phyloP scores from a whole-genome alignment of 2,797 vertebrate genomes.

The Xiphophorus birchmanni region DNA sequence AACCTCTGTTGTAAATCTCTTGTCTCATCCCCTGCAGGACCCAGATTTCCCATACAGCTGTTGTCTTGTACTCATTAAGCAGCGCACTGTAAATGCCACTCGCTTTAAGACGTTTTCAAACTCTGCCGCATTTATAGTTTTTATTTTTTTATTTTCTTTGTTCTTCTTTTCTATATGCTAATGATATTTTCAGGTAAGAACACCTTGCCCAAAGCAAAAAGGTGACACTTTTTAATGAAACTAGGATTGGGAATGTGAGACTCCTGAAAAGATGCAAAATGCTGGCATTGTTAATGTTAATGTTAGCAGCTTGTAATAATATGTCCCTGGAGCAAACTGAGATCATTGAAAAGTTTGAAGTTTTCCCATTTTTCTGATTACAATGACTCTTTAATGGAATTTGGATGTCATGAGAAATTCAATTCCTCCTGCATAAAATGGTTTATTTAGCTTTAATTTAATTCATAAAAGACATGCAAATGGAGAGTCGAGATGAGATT shows the following conservation, averaged over 20 bases:
- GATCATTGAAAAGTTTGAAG: conserved; percentile 31
- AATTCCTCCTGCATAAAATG: conserved; percentile 6
- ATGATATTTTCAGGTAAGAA: conserved; percentile 35
- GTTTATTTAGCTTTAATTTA: conserved; percentile 12
- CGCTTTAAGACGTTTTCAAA: conserved; percentile 14
- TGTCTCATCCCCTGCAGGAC: conserved; percentile 13
- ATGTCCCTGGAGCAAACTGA: conserved; percentile 28
- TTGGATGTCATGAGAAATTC: conserved; percentile 7
- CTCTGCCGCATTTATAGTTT: neutral
- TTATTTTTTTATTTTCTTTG: neutral
- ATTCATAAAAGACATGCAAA: conserved; percentile 1
- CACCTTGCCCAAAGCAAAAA: conserved; percentile 40
- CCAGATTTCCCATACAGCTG: conserved; percentile 5
- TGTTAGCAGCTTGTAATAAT: neutral
- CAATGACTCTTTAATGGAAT: conserved; percentile 32
- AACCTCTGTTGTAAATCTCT: conserved; percentile 8
- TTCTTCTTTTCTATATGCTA: conserved; percentile 20
- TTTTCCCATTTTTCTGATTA: conserved; percentile 20
- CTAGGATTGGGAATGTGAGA: conserved; percentile 20
- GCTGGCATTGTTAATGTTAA: neutral
- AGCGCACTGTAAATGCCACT: conserved; percentile 9
- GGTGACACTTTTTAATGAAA: conserved; percentile 19
- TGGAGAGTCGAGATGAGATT: neutral
- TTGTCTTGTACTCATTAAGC: conserved; percentile 26
- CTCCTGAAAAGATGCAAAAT: conserved; percentile 11